Percentiles rank a stretch among this genome's conserved stretches.
Conservation (phyloP, 2,113 vertebrate species). For the Megaceryle maxima region DNA sequence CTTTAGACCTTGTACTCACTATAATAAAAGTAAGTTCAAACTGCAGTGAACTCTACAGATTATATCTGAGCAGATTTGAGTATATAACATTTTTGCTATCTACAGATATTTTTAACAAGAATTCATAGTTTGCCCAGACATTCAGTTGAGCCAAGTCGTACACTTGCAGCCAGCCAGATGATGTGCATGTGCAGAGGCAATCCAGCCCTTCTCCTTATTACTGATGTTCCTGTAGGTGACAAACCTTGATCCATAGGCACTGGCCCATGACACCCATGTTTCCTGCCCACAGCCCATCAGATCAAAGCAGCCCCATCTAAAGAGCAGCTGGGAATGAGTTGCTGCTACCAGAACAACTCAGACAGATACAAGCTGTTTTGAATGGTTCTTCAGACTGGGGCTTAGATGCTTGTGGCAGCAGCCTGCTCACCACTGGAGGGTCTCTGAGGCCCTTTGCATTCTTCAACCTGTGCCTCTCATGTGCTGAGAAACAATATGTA, state of each 20-base stretch:
- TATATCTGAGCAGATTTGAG: background rate
- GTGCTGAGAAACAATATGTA: background rate
- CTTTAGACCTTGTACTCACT: background rate
- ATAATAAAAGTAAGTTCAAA: background rate
- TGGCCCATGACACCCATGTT: fast-evolving
- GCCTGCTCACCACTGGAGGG: background rate
- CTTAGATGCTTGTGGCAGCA: background rate
- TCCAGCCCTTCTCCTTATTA: background rate
- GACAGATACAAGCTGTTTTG: background rate
- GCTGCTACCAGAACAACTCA: background rate
- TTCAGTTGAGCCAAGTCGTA: background rate
- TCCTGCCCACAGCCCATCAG: background rate
- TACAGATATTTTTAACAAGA: background rate
- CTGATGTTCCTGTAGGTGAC: background rate
- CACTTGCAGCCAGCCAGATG: background rate
- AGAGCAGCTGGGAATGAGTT: background rate
- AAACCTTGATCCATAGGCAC: background rate
- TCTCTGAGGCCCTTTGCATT: background rate
- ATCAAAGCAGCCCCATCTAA: background rate
- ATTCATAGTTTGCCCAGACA: background rate
- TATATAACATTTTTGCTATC: background rate
- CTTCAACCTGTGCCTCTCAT: background rate
- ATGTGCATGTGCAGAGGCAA: background rate
- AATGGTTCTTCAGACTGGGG: background rate
- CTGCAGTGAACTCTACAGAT: background rate